Evolutionary conservation across 2,888 invertebrate species (phyloP).

Genomic region (Glyphotaelius pellucidus): DNA sequence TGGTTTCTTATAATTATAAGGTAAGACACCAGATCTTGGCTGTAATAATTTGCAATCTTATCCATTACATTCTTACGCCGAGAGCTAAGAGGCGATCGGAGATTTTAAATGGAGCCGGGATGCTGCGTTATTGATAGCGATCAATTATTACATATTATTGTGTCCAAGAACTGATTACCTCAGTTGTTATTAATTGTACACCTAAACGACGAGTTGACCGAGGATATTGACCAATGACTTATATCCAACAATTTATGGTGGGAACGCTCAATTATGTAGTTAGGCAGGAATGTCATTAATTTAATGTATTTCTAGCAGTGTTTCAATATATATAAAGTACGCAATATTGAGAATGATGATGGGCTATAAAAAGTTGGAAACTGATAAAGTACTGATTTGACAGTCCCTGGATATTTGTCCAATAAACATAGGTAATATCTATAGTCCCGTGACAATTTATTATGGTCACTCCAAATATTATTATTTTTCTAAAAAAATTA

Average conservation of each 20-base stretch:
- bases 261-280: not conserved
- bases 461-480: not conserved
- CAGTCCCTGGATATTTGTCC: not conserved
- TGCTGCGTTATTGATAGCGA: not conserved
- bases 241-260: not conserved
- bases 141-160: not conserved
- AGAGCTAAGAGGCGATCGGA: not conserved
- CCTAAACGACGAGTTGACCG: not conserved
- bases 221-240: not conserved
- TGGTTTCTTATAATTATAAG: conserved; percentile 2
- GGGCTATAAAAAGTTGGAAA: not conserved
- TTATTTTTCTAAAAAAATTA: too few relatives aligned
- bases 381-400: not conserved
- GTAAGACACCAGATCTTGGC: not conserved
- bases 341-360: not conserved
- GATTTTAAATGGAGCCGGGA: not conserved
- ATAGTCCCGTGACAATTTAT: not conserved
- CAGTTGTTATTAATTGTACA: not conserved
- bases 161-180: not conserved
- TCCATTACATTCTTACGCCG: not conserved
- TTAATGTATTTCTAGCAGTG: not conserved
- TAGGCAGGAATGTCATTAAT: not conserved
- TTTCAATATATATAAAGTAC: not conserved
- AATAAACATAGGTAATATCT: not conserved
- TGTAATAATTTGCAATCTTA: conserved; percentile 2